Evolutionary conservation across 2,113 vertebrate genomes (phyloP).

Genomic region (Apteryx mantelli): DNA sequence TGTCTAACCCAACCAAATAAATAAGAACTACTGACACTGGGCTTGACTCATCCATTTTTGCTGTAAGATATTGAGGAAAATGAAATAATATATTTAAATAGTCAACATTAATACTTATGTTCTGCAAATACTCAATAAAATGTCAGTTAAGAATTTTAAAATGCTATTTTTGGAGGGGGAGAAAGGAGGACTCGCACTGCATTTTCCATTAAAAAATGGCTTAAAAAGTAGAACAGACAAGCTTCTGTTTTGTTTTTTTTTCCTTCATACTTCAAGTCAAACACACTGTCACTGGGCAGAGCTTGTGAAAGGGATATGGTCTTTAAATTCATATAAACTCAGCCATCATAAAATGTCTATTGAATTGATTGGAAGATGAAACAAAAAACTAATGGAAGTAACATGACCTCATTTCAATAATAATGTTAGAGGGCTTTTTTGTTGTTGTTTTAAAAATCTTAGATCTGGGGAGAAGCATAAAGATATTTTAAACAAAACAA

Average conservation of each 20-base stretch:
- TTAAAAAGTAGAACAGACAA: conserved; percentile 18
- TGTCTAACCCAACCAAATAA: conserved; percentile 23
- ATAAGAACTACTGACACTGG: neutral
- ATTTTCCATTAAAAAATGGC: conserved; percentile 8
- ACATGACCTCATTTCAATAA: conserved; percentile 72
- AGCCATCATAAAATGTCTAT: conserved; percentile 49
- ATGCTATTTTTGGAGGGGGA: neutral
- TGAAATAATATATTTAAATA: neutral
- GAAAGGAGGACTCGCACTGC: neutral
- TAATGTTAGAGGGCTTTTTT: neutral
- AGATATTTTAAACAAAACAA: conserved; percentile 19
- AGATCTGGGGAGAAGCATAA: neutral
- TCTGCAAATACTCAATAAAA: neutral
- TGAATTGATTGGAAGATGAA: conserved; percentile 62
- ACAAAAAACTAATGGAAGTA: conserved; percentile 64
- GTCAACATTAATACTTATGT: neutral
- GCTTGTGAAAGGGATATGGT: conserved; percentile 56
- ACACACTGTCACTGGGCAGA: conserved; percentile 54
- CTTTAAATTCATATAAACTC: conserved; percentile 55
- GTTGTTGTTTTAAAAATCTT: conserved; percentile 32
- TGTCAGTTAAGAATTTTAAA: neutral
- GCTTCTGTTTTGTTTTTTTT: neutral
- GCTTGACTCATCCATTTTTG: neutral
- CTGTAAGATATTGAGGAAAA: neutral
- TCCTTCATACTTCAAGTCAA: conserved; percentile 26